Conservation (phyloP, 92 coral and sea anemone genomes). For the Parazoanthus atlanticus region DNA sequence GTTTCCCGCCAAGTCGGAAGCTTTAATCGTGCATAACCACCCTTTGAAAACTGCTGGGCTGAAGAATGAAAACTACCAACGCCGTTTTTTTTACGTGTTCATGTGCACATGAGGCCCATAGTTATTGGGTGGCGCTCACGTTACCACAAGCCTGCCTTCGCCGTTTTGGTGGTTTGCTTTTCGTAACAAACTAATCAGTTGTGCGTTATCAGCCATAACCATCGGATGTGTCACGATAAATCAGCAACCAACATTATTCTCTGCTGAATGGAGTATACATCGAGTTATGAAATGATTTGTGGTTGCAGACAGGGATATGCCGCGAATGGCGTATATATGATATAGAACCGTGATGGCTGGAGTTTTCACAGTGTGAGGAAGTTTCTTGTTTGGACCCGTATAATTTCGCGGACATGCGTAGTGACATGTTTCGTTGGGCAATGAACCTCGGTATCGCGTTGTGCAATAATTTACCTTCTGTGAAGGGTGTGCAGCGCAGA, state of each 20-base stretch:
- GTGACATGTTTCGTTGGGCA: no score
- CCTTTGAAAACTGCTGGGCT: no score
- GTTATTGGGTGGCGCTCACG: neutral
- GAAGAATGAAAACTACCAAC: no score
- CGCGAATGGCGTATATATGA: neutral
- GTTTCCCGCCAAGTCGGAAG: neutral
- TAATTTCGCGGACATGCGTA: no score
- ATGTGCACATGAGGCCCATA: neutral
- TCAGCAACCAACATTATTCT: no score
- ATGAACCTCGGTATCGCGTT: no score
- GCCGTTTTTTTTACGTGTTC: neutral
- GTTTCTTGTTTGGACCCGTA: neutral
- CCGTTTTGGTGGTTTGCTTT: neutral
- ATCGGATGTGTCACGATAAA: no score
- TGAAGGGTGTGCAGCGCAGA: conserved; percentile 2
- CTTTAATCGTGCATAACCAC: no score
- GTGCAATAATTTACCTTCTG: neutral
- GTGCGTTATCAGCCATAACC: no score
- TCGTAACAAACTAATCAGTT: neutral
- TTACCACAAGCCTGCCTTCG: neutral
- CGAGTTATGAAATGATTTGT: neutral
- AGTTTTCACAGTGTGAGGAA: neutral
- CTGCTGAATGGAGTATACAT: neutral
- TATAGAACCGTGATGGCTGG: neutral
- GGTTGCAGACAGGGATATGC: neutral